These are phyloP conservation scores for Euplagia quadripunctaria DNA, from an alignment of 2,888 invertebrate species.

Conservation along the genomic window DNA sequence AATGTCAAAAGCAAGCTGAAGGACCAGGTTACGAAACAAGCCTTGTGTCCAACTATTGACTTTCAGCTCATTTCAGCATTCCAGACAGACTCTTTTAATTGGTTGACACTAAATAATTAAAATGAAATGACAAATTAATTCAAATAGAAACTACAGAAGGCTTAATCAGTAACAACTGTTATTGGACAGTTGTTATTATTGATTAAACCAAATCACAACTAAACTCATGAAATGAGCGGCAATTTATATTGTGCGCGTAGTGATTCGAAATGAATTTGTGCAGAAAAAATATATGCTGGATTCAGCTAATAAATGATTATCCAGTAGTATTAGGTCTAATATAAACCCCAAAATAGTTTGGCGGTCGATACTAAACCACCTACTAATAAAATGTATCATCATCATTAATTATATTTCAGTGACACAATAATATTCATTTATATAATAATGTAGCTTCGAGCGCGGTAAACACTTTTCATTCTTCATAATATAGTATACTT, in stretches of 20 bases:
- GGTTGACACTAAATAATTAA: background rate
- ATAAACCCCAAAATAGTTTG: too few relatives aligned
- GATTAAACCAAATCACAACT: background rate
- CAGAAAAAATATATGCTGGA: too few relatives aligned
- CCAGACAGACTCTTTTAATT: background rate
- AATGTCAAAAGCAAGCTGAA: background rate
- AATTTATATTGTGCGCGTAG: background rate
- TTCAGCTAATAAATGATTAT: too few relatives aligned
- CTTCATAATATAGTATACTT: background rate
- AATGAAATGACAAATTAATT: background rate
- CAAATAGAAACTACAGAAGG: background rate
- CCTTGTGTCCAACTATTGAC: too few relatives aligned
- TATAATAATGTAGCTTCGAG: background rate
- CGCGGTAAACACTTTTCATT: background rate
- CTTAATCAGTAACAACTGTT: background rate
- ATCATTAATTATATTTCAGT: background rate
- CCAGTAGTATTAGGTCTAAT: too few relatives aligned
- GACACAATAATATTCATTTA: slow-evolving; percentile 16
- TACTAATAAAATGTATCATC: background rate
- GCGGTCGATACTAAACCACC: too few relatives aligned
- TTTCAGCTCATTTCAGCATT: too few relatives aligned
- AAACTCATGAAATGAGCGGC: background rate
- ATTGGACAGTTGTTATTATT: background rate
- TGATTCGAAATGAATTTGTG: too few relatives aligned
- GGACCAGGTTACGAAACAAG: too few relatives aligned